phyloP scores from a whole-genome alignment of 2,113 vertebrate genomes.

The Synchiropus splendidus region DNA sequence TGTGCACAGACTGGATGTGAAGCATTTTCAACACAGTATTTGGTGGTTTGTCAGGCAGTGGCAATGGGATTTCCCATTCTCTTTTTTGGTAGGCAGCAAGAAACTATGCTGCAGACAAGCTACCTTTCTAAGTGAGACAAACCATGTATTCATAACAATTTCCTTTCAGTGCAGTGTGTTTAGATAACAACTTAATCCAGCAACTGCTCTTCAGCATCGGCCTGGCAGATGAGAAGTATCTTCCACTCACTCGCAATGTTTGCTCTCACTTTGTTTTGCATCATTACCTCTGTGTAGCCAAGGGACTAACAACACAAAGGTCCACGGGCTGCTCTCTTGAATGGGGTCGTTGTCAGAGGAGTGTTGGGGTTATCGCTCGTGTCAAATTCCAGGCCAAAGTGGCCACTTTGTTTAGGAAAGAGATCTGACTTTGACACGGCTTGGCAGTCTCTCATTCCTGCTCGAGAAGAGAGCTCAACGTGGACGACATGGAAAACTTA shows the following conservation, averaged over 20 bases:
- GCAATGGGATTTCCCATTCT: too few species aligned
- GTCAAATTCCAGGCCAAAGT: slow-evolving; percentile 59
- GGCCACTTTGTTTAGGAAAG: slow-evolving; percentile 61
- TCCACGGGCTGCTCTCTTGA: slow-evolving; percentile 50
- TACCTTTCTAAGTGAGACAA: too few species aligned
- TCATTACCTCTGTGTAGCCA: slow-evolving; percentile 46
- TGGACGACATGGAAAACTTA: slow-evolving; percentile 6
- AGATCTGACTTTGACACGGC: slow-evolving; percentile 51
- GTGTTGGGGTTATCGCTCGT: slow-evolving; percentile 44
- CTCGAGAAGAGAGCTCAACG: slow-evolving; percentile 25
- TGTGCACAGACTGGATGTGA: too few species aligned
- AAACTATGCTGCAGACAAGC: too few species aligned
- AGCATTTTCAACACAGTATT: too few species aligned
- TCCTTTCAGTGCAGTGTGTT: too few species aligned
- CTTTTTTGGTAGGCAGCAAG: too few species aligned
- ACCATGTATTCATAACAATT: too few species aligned
- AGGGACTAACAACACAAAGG: slow-evolving; percentile 43
- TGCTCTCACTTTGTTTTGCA: slow-evolving; percentile 26
- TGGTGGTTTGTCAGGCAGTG: too few species aligned
- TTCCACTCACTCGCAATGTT: slow-evolving; percentile 13
- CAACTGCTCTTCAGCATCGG: neutral
- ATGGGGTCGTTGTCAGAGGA: slow-evolving; percentile 33
- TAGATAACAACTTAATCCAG: too few species aligned
- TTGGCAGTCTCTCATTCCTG: slow-evolving; percentile 34
- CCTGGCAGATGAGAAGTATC: neutral